Conservation (phyloP, 2,888 invertebrate species). For the Machimus atricapillus region DNA sequence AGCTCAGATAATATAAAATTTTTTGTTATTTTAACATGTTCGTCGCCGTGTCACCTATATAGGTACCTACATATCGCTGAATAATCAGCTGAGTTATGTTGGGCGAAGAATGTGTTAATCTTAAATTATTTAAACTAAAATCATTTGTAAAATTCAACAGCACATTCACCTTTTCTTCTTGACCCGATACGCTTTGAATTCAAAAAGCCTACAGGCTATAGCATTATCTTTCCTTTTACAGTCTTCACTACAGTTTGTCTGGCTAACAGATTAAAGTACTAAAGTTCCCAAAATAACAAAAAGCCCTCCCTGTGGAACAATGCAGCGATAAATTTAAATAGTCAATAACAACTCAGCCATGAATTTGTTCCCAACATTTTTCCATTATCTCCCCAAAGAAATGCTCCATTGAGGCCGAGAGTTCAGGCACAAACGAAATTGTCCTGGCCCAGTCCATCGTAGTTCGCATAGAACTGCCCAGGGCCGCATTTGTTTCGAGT, state of each 20-base stretch:
- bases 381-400: background rate
- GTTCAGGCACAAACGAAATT: background rate
- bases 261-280: background rate
- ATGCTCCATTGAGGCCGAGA: background rate
- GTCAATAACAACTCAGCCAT: conserved; percentile 18
- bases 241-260: background rate
- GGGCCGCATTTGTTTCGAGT: background rate
- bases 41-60: no score
- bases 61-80: no score
- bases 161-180: background rate
- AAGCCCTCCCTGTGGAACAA: background rate
- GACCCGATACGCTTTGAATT: background rate
- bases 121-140: no score
- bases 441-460: background rate
- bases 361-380: conserved; percentile 5
- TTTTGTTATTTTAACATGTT: no score
- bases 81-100: no score
- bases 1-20: no score
- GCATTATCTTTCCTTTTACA: background rate
- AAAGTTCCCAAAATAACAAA: background rate
- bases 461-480: background rate
- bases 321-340: conserved; percentile 15
- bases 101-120: no score
- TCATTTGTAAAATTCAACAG: background rate
- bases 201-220: background rate